Percentiles rank a stretch among this genome's conserved stretches.
Evolutionary conservation across 2,888 invertebrate genomes (phyloP).

Genomic region (Zaprionus lineosus): DNA sequence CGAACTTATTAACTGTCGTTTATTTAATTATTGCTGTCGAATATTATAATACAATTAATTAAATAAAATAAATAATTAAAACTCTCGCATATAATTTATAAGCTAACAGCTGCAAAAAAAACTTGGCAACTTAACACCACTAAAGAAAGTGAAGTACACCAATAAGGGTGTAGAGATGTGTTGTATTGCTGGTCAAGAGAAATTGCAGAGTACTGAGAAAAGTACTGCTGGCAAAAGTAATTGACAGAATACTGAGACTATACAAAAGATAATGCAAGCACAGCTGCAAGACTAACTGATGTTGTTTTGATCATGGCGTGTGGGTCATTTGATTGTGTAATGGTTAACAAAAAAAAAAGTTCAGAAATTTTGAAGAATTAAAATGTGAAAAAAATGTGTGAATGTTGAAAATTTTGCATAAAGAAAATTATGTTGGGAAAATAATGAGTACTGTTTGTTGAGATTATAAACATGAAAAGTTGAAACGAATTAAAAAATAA

Average conservation of each 20-base stretch:
- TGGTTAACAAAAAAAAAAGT: conserved; percentile 3
- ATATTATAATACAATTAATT: too few relatives aligned
- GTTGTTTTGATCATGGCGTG: conserved; percentile 20
- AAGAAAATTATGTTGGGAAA: background rate
- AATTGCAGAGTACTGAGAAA: conserved; percentile 14
- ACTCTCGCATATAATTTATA: too few relatives aligned
- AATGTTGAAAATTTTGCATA: conserved; percentile 1
- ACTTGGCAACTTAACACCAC: too few relatives aligned
- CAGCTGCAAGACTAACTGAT: conserved; percentile 23
- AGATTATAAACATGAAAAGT: conserved; percentile 5
- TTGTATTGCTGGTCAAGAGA: conserved; percentile 5
- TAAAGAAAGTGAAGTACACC: conserved; percentile 15
- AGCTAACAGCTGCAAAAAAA: too few relatives aligned
- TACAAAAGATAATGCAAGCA: conserved; percentile 18
- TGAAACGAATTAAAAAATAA: background rate
- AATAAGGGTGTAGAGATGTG: conserved; percentile 5
- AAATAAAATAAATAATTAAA: too few relatives aligned
- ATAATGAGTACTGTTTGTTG: conserved; percentile 9
- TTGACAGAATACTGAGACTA: conserved; percentile 1
- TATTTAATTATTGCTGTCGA: too few relatives aligned
- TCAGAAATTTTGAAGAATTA: conserved; percentile 13
- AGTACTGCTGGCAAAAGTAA: background rate
- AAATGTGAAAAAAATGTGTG: conserved; percentile 3
- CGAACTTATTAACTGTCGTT: too few relatives aligned
- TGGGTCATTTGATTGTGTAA: conserved; percentile 13